Percentiles rank a stretch among this genome's conserved stretches.
phyloP scores from a whole-genome alignment of 2,797 vertebrate genomes.

The Muscicapa comitata region DNA sequence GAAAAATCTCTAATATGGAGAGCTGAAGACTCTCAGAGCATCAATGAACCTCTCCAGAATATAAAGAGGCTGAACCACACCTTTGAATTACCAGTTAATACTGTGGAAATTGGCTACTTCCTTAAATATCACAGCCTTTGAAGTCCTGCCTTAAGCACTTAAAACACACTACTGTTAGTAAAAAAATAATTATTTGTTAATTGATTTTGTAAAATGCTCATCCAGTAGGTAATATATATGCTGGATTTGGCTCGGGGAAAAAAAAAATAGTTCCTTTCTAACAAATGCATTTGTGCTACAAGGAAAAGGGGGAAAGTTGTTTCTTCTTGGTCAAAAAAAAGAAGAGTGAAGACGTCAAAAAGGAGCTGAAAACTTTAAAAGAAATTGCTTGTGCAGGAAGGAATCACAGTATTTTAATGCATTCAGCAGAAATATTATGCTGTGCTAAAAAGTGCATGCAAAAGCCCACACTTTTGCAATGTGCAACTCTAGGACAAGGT shows the following conservation, averaged over 20 bases:
- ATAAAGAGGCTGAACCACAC: background rate
- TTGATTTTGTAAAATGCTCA: slow-evolving; percentile 17
- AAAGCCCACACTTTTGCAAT: rapidly evolving
- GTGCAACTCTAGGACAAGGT: background rate
- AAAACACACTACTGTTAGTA: background rate
- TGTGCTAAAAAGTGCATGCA: background rate
- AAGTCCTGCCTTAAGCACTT: background rate
- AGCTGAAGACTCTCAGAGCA: background rate
- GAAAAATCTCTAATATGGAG: background rate
- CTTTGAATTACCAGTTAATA: background rate
- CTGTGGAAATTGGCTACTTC: background rate
- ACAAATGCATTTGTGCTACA: background rate
- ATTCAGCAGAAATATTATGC: background rate
- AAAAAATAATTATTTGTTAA: slow-evolving; percentile 32
- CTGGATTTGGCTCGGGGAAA: background rate
- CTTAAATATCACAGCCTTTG: background rate
- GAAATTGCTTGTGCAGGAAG: background rate
- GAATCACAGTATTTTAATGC: background rate
- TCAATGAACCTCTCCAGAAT: background rate
- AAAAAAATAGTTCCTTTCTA: background rate
- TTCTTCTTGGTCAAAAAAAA: background rate
- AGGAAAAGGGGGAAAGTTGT: background rate
- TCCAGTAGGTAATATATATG: background rate
- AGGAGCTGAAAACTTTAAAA: background rate
- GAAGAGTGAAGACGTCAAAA: background rate